Evolutionary conservation across 2,888 invertebrate species (phyloP), one percentile per base, ranked within the genome.

Genomic region (Clepsis dumicolana): DNA sequence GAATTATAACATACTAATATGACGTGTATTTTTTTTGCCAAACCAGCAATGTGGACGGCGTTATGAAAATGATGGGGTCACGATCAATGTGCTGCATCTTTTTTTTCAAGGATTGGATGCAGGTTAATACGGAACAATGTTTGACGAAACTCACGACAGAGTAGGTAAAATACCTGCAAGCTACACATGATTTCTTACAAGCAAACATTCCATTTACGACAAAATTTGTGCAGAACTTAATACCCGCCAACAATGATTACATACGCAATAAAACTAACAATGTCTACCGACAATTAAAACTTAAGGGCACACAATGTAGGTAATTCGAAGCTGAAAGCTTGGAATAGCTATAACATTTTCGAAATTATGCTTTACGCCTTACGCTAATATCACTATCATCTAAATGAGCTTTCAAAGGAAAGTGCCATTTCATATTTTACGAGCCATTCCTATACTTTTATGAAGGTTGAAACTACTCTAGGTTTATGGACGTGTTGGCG

Each of bases 391-490:
- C 50, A 67, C 67, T 67, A 64, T 67, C 53, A 70, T 70, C 67
- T 63, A 67, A 70, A 70, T 67, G 67, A 63, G 63, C 66, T 63
- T 63, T 60, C 64, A 66, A 61, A 68, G 71, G 60, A 64, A 64
- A 71, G 64, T 68, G 68, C 64, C 71, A 62, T 68, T 68, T 64
- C 68, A 63, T 56, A 68, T 65, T 71, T 71, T 71, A 71, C 52
- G 71, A 64, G n/a, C 71, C 64, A 68, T 68, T 71, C 56, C 56
- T 56, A 64, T 60, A 71, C 68, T 71, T 71, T 71, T 71, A 71
- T 71, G 71, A 62, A 56, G 67, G 70, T 64, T 69, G 64, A 56
- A 65, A 67, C 64, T 71, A 61, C 68, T 71, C 52, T 57, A 14
- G 64, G 32, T 71, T 70, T 70, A 70, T 70, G 44, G 59, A 18